Base-by-base conservation (phyloP, 2,888 invertebrate species). In the Drosophila mimica region DNA sequence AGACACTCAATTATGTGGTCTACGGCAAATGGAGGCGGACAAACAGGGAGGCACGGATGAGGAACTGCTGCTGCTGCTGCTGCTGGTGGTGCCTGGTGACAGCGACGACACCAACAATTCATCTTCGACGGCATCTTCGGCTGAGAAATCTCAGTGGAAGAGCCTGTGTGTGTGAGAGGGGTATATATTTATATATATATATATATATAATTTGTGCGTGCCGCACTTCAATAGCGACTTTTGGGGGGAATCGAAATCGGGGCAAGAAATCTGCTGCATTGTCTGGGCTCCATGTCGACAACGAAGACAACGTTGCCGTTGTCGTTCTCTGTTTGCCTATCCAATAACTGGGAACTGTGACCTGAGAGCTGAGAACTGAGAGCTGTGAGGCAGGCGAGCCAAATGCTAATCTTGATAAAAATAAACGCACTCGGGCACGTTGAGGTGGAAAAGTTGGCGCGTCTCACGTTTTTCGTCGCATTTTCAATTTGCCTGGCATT, bases 341-440 rank as follows among this genome's bases (percentile, higher is more conserved):
- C 76, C 89, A 89, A 85, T 90, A 82, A 70, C 80, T 63, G 56
- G 46, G 43, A 51, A 49, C 52, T 51, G 33, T 31, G 31, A 38
- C 36, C 52, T 34, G 36, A 28, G 34, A 52, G 5, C 49, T 15
- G 28, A n/a, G n/a, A n/a, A 20, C 46, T 8, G 46, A 34, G 51
- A 51, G 7, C 49, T 51, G 17, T 53, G 25, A 34, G 46, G 36
- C 15, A 25, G 34, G 62, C 67, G 71, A 73, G 72, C 68, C 74
- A 81, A 88, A 88, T 89, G 88, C 88, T 87, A 87, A 87, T 87
- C 90, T 89, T 86, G 87, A 87, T 87, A 88, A 81, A 87, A 83
- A 85, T 82, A 88, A 85, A 89, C 86, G 86, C 88, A 87, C 87
- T 87, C 81, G 88, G 81, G 79, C 87, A 87, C 87, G 90, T 89